These are phyloP conservation scores for Montifringilla adamsi DNA, from an alignment of 2,113 vertebrate species.

Conservation along the genomic window DNA sequence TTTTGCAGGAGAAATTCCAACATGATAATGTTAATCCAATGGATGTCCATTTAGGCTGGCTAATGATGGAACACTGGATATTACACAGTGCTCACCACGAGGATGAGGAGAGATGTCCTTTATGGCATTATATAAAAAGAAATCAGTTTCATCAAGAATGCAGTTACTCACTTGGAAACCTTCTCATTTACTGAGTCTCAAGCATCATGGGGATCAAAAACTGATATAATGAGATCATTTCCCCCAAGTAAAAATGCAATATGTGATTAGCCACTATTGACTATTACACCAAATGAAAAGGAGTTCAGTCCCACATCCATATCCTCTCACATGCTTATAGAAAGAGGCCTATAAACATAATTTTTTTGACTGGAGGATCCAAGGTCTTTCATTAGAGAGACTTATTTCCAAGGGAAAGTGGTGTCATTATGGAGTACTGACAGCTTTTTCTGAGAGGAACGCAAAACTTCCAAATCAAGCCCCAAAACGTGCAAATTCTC, in stretches of 20 bases:
- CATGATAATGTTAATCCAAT: slow-evolving; percentile 46
- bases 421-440: neutral
- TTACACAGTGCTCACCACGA: slow-evolving; percentile 18
- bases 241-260: slow-evolving; percentile 13
- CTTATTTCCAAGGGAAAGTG: neutral
- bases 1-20: slow-evolving; percentile 38
- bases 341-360: neutral
- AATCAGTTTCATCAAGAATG: slow-evolving; percentile 34
- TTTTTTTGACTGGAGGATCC: neutral
- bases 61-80: slow-evolving; percentile 33
- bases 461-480: neutral
- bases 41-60: slow-evolving; percentile 35
- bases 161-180: slow-evolving; percentile 40
- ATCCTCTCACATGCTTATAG: neutral
- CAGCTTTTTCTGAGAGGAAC: neutral
- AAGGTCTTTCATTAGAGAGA: neutral
- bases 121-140: slow-evolving; percentile 48
- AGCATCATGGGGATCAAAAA: slow-evolving; percentile 29
- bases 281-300: slow-evolving; percentile 22
- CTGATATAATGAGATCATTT: slow-evolving; percentile 49
- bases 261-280: slow-evolving; percentile 49
- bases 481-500: neutral
- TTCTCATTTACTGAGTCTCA: slow-evolving; percentile 1
- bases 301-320: neutral
- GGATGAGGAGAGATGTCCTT: slow-evolving; percentile 26